Evolutionary conservation across 2,888 invertebrate species (phyloP).

Genomic region (Torymus aiolomorphi): DNA sequence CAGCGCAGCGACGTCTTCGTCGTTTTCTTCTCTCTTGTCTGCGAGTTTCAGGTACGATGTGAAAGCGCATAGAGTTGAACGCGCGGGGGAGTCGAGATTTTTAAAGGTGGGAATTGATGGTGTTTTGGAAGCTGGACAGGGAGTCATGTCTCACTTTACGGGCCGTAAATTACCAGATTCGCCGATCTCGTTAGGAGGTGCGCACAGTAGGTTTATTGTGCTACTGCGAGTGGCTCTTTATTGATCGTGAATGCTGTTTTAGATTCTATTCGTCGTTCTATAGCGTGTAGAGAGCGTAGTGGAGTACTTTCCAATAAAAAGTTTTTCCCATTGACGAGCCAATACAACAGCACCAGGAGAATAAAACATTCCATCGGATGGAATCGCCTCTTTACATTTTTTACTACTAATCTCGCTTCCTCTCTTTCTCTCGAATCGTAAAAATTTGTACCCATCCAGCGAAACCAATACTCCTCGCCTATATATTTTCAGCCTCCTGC

Average conservation of each 20-base stretch:
- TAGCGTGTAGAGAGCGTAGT: no score
- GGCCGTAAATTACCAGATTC: slow-evolving; percentile 15
- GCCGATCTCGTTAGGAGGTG: not conserved
- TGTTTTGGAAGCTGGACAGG: slow-evolving; percentile 18
- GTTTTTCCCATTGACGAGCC: no score
- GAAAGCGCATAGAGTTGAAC: slow-evolving; percentile 23
- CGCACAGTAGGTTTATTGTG: no score
- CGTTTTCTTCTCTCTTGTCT: no score
- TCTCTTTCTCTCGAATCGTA: not conserved
- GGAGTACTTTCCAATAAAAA: no score
- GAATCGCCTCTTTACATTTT: no score
- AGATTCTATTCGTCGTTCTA: no score
- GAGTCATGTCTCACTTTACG: slow-evolving; percentile 15
- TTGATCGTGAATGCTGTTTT: no score
- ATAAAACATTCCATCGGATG: no score
- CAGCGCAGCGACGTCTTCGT: no score
- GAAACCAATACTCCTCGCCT: not conserved
- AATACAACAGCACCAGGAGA: no score
- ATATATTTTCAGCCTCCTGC: not conserved
- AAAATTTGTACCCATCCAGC: not conserved
- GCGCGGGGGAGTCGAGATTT: slow-evolving; percentile 18
- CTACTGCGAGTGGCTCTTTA: not conserved
- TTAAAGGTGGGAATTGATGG: slow-evolving; percentile 20
- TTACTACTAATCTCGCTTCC: no score
- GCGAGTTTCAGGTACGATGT: slow-evolving; percentile 16